A percentile compares a stretch with the other conserved stretches of the same genome.
Conservation (phyloP, 30 jellyfish, hydroid and myxozoan species). For the Turritopsis dohrnii region DNA sequence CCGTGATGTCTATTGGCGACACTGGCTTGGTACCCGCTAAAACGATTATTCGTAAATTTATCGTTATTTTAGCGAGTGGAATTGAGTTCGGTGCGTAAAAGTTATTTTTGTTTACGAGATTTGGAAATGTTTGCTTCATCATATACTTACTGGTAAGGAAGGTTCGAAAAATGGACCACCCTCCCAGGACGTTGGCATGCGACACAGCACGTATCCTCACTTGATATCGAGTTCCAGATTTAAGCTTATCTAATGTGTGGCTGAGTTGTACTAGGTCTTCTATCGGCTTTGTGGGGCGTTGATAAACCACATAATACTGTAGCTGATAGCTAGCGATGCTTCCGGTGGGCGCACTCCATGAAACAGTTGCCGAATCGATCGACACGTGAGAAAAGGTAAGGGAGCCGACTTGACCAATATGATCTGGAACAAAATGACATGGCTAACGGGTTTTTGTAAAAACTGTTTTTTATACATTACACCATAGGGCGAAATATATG, state of each 20-base stretch:
- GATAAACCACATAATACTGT: background rate
- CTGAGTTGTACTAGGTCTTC: background rate
- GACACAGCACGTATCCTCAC: constrained; percentile 11
- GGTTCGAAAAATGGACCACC: background rate
- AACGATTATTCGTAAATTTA: background rate
- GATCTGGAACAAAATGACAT: background rate
- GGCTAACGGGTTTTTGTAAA: too few species aligned
- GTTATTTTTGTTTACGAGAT: too few species aligned
- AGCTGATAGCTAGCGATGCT: background rate
- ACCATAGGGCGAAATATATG: too few species aligned
- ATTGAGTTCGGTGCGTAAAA: background rate
- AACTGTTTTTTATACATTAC: too few species aligned
- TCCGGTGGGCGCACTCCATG: background rate
- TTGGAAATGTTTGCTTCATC: too few species aligned
- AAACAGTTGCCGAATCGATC: background rate
- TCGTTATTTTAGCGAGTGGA: background rate
- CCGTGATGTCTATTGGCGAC: constrained; percentile 5
- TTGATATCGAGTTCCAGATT: constrained; percentile 2
- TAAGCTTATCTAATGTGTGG: background rate
- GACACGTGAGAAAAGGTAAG: background rate
- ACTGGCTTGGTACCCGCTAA: constrained; percentile 18
- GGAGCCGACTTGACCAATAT: background rate
- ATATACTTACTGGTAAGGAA: constrained; percentile 11
- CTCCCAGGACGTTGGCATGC: background rate
- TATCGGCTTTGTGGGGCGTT: background rate